Base-by-base conservation (phyloP, 1,140 invertebrate genomes). In the Scaptomyza hsui region DNA sequence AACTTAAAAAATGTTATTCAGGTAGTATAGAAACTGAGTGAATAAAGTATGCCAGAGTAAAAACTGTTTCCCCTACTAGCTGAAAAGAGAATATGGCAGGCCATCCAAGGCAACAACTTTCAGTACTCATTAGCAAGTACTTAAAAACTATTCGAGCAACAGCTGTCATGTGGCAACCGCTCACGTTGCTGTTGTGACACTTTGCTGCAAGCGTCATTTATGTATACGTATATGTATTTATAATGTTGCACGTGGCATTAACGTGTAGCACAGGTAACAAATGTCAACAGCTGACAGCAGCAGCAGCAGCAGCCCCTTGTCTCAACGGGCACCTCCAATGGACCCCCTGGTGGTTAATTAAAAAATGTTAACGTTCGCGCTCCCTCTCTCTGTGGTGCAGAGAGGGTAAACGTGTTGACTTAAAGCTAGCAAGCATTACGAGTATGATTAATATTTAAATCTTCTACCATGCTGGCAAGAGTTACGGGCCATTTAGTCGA, bases 111-210 rank as follows among this genome's bases (percentile, higher is more conserved):
- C 26, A 9, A 56, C 72, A 72, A 75, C 61, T 63, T 81, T 37
- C 52, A 64, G 75, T 12, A 79, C 79, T 83, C 79, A 83, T 83
- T 85, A 83, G 79, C 76, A 85, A 82, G 67, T 83, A 85, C 79
- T 83, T 83, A 85, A 85, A 79, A 85, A 85, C 75, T 83, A 79
- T 82, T 83, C 79, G 62, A 72, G 80, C 75, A 83, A 79, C 80
- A 85, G 80, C 79, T 83, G 79, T 76, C 76, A 80, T 76, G 67
- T 76, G 70, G 57, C 26, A 29, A 29, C 1, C 57, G 48, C 47
- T 60, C 55, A 60, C 45, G 47, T 24, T 55, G 53, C 52, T 70
- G 57, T 24, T 45, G 51, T 35, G 42, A 42, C 42, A 59, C 52
- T 47, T 13, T 26, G 57, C 59, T 29, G 37, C 21, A 24, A 32